These are phyloP conservation scores for Pseudoatta argentina DNA, from an alignment of 1,140 invertebrate species.

Conservation along the genomic window DNA sequence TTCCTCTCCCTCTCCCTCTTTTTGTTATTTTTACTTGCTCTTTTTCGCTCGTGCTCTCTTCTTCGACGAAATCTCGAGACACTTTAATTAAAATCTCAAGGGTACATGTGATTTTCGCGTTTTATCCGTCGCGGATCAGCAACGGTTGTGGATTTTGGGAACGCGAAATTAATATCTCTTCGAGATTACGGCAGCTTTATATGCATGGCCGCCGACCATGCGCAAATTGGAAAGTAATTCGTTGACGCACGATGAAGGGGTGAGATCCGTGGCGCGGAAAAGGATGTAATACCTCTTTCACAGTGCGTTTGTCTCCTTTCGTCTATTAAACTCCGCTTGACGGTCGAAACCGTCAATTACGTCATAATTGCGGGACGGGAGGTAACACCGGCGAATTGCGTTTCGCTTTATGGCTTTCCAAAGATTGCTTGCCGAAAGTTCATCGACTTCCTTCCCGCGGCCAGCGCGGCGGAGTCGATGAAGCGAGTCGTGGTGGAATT, in stretches of 20 bases:
- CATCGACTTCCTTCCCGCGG: conserved; percentile 48
- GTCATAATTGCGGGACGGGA: conserved; percentile 63
- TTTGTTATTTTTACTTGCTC: not conserved
- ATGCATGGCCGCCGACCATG: conserved; percentile 28
- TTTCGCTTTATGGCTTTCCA: conserved; percentile 48
- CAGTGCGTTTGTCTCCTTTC: conserved; percentile 65
- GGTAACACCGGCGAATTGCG: conserved; percentile 18
- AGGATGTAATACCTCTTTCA: conserved; percentile 54
- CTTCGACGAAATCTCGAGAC: conserved; percentile 27
- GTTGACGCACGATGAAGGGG: conserved; percentile 28
- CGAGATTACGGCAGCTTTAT: conserved; percentile 56
- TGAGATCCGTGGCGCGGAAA: conserved; percentile 20
- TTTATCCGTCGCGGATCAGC: conserved; percentile 38
- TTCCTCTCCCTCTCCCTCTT: not conserved
- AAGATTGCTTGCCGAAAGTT: conserved; percentile 64
- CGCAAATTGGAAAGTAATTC: conserved; percentile 57
- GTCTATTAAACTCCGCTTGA: conserved; percentile 55
- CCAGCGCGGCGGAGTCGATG: conserved; percentile 26
- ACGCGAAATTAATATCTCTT: conserved; percentile 54
- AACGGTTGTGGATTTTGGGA: conserved; percentile 47
- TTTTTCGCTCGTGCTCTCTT: not conserved
- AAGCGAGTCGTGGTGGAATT: conserved; percentile 39
- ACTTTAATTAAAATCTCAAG: conserved; percentile 57
- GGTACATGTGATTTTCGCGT: conserved; percentile 15
- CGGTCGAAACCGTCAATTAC: conserved; percentile 68